Base-by-base conservation (phyloP, 2,888 invertebrate genomes). In the Chloroclysta siterata region DNA sequence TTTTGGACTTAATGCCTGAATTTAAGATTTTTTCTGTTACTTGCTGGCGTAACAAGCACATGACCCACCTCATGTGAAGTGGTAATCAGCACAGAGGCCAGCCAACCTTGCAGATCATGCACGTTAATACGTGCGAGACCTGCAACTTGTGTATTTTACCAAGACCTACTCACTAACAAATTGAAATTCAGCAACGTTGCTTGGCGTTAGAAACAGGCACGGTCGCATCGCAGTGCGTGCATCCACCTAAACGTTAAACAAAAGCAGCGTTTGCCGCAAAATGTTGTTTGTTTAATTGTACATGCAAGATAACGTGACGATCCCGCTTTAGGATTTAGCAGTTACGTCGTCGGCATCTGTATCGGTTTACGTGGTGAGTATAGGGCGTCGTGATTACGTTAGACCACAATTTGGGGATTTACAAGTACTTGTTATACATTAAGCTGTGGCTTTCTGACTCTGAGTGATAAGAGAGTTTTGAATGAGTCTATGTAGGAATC, bases 211-310 rank as follows among this genome's bases (percentile, higher is more conserved):
- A 22, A 22, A 22, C 22, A 22, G 22, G 3, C 22, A 22, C 3
- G 22, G 1, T 22, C 22, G 22, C 22, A 22, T 22, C 57, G 50
- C 54, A 58, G 58, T 61, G 82, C 83, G 78, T 82, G 80, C 79
- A 82, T 82, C 67, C 80, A 81, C 84, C 83, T 85, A 80, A 84
- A 87, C 82, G 88, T 88, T 89, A 89, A 90, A 90, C 89, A 87
- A 88, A 84, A 85, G 87, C 87, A 79, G 78, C 76, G 83, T 50
- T 83, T 79, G 69, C 86, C 85, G 79, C 89, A 86, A 87, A 88
- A 83, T 85, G 85, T 73, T 90, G 89, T 90, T 89, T 89, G 90
- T 85, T 83, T 85, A 88, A 90, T 88, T 91, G 89, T 90, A 84
- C 65, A 86, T 78, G 84, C 79, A 80, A 78, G 91, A 91, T 90